These are phyloP conservation scores for Hycleus cichorii DNA, from an alignment of 1,140 invertebrate genomes.

Conservation along the genomic window DNA sequence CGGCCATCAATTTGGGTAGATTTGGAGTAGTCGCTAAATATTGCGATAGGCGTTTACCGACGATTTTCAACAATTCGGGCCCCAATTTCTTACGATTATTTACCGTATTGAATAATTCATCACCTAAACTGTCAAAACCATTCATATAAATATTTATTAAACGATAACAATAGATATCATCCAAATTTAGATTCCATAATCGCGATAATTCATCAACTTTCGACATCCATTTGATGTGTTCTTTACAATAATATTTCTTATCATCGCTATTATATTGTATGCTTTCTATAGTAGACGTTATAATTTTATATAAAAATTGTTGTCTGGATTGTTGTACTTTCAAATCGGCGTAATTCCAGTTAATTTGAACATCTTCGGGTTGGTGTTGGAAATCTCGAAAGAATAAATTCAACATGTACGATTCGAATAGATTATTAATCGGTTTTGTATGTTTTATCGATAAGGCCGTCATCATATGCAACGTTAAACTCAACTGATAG, in stretches of 20 bases:
- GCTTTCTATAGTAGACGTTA: constrained; percentile 56
- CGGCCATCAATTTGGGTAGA: constrained; percentile 55
- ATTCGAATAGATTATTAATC: constrained; percentile 69
- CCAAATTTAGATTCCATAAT: constrained; percentile 72
- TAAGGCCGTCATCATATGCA: constrained; percentile 74
- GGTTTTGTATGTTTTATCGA: constrained; percentile 67
- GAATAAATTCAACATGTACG: constrained; percentile 46
- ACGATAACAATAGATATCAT: constrained; percentile 68
- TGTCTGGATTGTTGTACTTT: constrained; percentile 41
- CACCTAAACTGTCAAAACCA: constrained; percentile 69
- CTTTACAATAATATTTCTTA: constrained; percentile 45
- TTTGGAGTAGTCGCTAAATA: constrained; percentile 51
- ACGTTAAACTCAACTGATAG: constrained; percentile 63
- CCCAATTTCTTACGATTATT: constrained; percentile 58
- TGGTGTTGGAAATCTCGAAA: constrained; percentile 31
- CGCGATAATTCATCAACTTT: constrained; percentile 63
- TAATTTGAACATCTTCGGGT: constrained; percentile 24
- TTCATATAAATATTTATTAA: constrained; percentile 66
- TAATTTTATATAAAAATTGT: constrained; percentile 58
- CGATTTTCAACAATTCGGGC: constrained; percentile 57
- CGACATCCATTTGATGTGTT: constrained; percentile 60
- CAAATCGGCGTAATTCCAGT: constrained; percentile 29
- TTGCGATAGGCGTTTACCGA: constrained; percentile 61
- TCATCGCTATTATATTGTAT: constrained; percentile 46
- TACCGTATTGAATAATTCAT: constrained; percentile 62